phyloP scores from a whole-genome alignment of 2,797 vertebrate genomes.

The Eulemur albifrons region DNA sequence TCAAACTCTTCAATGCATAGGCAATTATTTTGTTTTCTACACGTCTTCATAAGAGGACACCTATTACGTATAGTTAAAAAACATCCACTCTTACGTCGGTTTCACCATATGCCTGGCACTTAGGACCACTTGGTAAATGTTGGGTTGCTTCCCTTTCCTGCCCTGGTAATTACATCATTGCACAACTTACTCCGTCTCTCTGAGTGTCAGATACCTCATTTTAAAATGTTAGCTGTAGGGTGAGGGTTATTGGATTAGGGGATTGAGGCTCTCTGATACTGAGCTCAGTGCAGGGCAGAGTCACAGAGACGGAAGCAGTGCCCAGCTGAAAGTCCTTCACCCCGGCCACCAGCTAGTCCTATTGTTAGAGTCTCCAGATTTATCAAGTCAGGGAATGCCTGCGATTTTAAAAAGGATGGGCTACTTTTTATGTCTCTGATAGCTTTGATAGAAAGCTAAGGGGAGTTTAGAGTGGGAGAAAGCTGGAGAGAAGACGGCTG shows the following conservation, averaged over 20 bases:
- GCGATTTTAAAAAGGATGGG: not conserved
- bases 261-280: not conserved
- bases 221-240: not conserved
- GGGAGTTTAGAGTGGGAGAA: not conserved
- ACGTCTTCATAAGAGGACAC: not conserved
- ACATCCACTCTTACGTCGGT: not conserved
- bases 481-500: not conserved
- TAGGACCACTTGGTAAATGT: not conserved
- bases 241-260: not conserved
- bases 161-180: not conserved
- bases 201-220: not conserved
- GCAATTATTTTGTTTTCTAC: not conserved
- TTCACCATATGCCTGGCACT: not conserved
- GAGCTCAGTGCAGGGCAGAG: not conserved
- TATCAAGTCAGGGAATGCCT: not conserved
- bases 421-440: not conserved
- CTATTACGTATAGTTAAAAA: not conserved
- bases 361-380: not conserved
- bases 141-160: not conserved
- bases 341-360: not conserved
- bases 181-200: not conserved
- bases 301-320: not conserved
- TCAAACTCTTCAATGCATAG: not conserved
- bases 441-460: not conserved
- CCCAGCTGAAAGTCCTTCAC: not conserved